A percentile compares a stretch with the other conserved stretches of the same genome.
Conservation (phyloP, 2,113 vertebrate species). For the Anseranas semipalmata region DNA sequence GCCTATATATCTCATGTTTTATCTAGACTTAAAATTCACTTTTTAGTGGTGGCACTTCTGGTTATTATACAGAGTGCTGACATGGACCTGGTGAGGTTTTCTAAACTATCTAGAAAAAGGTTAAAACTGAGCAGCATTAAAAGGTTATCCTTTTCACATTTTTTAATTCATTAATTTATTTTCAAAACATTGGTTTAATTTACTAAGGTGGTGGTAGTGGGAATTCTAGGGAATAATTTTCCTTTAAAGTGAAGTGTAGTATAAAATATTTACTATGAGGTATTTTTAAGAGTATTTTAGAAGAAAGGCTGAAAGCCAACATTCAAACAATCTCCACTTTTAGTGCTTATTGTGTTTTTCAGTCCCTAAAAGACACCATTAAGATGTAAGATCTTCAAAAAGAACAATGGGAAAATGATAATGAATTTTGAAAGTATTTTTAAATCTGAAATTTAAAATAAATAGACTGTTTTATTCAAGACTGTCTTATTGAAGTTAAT, state of each 20-base stretch:
- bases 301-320: not conserved
- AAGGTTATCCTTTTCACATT: not conserved
- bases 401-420: not conserved
- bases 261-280: not conserved
- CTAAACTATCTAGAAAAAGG: not conserved
- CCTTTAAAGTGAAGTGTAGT: not conserved
- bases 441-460: not conserved
- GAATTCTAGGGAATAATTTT: not conserved
- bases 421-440: not conserved
- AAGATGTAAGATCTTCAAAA: not conserved
- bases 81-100: not conserved
- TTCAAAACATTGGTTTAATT: not conserved
- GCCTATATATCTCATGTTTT: not conserved
- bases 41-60: not conserved
- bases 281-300: not conserved
- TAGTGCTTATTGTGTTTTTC: not conserved
- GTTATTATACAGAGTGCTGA: not conserved
- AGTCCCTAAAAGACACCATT: not conserved
- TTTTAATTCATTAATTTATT: not conserved
- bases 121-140: not conserved
- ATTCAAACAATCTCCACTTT: not conserved
- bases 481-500: not conserved
- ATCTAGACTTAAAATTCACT: not conserved
- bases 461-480: not conserved
- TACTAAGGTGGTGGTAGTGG: not conserved